A percentile compares a stretch with the other conserved stretches of the same genome.
phyloP scores from a whole-genome alignment of 2,888 invertebrate species.

The Acronicta alni region DNA sequence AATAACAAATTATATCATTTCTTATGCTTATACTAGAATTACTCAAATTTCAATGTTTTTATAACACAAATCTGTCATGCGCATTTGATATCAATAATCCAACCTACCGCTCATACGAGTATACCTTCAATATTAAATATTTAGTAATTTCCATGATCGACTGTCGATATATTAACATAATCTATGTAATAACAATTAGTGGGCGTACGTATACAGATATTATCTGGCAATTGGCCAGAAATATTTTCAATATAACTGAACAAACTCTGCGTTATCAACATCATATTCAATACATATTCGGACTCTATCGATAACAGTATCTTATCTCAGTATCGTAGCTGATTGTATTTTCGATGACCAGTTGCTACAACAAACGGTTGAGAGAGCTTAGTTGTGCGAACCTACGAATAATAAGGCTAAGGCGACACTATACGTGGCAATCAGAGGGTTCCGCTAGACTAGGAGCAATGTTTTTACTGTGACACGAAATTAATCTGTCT shows the following conservation, averaged over 20 bases:
- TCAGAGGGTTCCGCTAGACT: too few relatives aligned
- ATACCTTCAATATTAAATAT: conserved; percentile 31
- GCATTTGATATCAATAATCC: not conserved
- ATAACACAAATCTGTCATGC: not conserved
- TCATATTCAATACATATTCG: conserved; percentile 26
- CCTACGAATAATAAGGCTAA: too few relatives aligned
- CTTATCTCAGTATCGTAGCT: not conserved
- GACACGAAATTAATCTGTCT: too few relatives aligned
- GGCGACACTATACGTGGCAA: too few relatives aligned
- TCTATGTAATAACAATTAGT: conserved; percentile 34
- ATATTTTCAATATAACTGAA: conserved; percentile 41
- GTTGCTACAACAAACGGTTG: conserved; percentile 2
- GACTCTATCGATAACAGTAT: conserved; percentile 18
- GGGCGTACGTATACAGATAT: conserved; percentile 43
- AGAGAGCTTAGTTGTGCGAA: too few relatives aligned
- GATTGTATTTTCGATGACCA: conserved; percentile 11
- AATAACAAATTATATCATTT: not conserved
- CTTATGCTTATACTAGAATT: not conserved
- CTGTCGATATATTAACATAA: conserved; percentile 18
- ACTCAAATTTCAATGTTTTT: not conserved
- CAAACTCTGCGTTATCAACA: conserved; percentile 30
- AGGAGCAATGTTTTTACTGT: too few relatives aligned
- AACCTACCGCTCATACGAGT: conserved; percentile 4
- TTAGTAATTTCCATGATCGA: conserved; percentile 15
- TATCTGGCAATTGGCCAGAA: conserved; percentile 55